Evolutionary conservation across 2,888 invertebrate species (phyloP), one percentile per base, ranked within the genome.

Genomic region (Pseudococcus jackbeardsleyi): DNA sequence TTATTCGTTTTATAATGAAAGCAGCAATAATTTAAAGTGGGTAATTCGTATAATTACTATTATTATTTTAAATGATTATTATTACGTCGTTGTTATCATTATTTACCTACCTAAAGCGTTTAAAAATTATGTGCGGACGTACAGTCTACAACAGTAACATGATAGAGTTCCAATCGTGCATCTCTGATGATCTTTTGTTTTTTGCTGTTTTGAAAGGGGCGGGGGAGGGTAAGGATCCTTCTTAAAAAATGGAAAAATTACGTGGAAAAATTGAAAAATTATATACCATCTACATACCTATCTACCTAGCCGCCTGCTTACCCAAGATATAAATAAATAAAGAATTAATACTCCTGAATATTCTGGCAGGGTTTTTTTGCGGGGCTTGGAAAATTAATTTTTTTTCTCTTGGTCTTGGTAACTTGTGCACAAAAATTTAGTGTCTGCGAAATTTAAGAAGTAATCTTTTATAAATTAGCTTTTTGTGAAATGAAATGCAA

Each of bases 1-100:
- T 33, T 17, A 33, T 72, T 72, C 33, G 33, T 72, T 72, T 72
- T 39, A 17, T 33, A 72, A 72, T 72, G 72, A 72, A 72, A 72
- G 72, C 72, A 72, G 72, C 72, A 72, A 72, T 72, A 72, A 72
- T 72, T 72, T 72, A 26, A 72, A 72, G 72, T 72, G 72, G 72
- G 72, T 72, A 72, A 72, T 72, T 72, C 72, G 39, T 33, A 72
- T 33, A 72, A 72, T 72, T 15, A 72, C 15, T 72, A 72, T 39
- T 39, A 33, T 64, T 64, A 22, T 64, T 39, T 15, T 72, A 72
- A 72, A 33, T 6, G 33, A 15, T 26, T 72, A 72, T 72, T 72
- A 33, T 72, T 26, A 72, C 33, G 72, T 72, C 72, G 33, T 72
- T 64, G 64, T 64, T 72, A 72, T 72, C 72, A 72, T 72, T 72